Evolutionary conservation across 2,888 invertebrate species (phyloP).

Genomic region (Phaedon cochleariae): DNA sequence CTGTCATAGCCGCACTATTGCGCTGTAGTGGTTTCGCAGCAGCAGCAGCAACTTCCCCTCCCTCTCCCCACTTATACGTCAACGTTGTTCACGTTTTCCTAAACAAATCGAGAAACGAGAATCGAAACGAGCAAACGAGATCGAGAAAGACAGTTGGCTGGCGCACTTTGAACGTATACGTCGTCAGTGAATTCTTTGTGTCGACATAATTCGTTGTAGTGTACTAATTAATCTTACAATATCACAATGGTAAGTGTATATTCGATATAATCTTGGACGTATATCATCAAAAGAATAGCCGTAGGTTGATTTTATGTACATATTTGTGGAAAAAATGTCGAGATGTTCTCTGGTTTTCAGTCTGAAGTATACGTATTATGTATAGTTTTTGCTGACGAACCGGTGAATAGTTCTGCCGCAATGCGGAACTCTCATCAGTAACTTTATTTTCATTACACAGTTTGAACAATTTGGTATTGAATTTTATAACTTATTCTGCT

Average conservation of each 20-base stretch:
- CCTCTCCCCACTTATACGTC: conserved; percentile 37
- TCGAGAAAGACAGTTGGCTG: conserved; percentile 59
- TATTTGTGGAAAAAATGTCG: conserved; percentile 42
- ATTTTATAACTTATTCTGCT: neutral
- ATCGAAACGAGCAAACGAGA: neutral
- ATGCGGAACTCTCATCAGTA: conserved; percentile 52
- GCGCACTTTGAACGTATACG: conserved; percentile 55
- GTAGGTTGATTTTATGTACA: conserved; percentile 17
- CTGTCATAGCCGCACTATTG: conserved; percentile 62
- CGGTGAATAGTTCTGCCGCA: conserved; percentile 59
- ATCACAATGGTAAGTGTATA: conserved; percentile 60
- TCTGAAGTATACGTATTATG: conserved; percentile 53
- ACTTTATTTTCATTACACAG: conserved; percentile 4
- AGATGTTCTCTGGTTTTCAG: conserved; percentile 45
- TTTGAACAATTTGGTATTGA: neutral
- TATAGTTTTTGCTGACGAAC: conserved; percentile 49
- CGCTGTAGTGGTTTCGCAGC: conserved; percentile 60
- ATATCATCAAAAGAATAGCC: conserved; percentile 17
- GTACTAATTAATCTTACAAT: conserved; percentile 58
- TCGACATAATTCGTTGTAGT: conserved; percentile 54
- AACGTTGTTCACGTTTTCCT: conserved; percentile 44
- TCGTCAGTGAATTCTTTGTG: conserved; percentile 47
- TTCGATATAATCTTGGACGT: conserved; percentile 49
- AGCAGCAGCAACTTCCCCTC: conserved; percentile 52
- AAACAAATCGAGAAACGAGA: conserved; percentile 58